These are phyloP conservation scores for Zophobas morio DNA, from an alignment of 1,140 invertebrate genomes.

Conservation along the genomic window DNA sequence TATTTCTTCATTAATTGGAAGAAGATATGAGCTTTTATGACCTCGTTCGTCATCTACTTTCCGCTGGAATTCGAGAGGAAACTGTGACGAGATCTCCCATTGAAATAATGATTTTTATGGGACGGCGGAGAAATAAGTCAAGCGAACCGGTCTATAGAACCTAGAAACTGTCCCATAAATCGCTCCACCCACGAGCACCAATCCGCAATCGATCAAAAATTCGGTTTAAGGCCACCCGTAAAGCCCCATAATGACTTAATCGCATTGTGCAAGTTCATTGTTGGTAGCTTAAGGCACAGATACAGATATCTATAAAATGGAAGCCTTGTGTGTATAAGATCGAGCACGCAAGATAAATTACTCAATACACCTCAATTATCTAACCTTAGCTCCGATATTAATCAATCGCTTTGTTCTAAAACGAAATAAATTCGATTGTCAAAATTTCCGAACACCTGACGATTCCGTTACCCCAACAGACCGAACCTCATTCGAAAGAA, in stretches of 20 bases:
- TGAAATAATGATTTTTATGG: too few species aligned
- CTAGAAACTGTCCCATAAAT: conserved; percentile 10
- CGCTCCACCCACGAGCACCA: conserved; percentile 16
- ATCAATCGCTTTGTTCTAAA: conserved; percentile 33
- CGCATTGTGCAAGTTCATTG: conserved; percentile 46
- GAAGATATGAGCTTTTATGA: too few species aligned
- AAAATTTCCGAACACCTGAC: background rate
- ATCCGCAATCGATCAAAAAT: conserved; percentile 13
- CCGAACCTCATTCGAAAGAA: too few species aligned
- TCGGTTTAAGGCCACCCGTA: conserved; percentile 15
- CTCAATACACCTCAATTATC: conserved; percentile 46
- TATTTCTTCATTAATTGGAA: too few species aligned
- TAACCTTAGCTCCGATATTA: conserved; percentile 27
- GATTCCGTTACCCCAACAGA: background rate
- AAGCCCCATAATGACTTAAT: conserved; percentile 37
- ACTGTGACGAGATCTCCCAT: too few species aligned
- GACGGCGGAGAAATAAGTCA: background rate
- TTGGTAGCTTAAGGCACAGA: conserved; percentile 38
- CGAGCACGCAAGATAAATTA: conserved; percentile 37
- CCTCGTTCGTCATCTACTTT: too few species aligned
- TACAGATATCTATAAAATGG: conserved; percentile 27
- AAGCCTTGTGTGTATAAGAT: conserved; percentile 38
- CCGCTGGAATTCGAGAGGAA: too few species aligned
- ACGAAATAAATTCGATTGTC: conserved; percentile 30
- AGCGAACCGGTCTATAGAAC: background rate